phyloP scores from a whole-genome alignment of 1,140 invertebrate genomes.

The Anoplolepis gracilipes region DNA sequence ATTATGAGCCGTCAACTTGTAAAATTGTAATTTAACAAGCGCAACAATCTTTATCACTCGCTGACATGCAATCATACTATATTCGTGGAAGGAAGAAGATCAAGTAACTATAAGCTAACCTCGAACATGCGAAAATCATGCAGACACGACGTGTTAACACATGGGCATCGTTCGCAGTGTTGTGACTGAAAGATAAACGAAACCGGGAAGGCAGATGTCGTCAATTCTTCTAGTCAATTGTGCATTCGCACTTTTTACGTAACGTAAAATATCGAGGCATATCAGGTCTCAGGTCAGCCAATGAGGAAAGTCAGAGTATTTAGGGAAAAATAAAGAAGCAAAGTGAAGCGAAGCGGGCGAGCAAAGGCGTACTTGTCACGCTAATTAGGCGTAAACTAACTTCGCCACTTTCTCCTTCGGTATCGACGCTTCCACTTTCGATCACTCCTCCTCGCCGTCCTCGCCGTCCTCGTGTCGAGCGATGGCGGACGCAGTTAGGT shows the following conservation, averaged over 20 bases:
- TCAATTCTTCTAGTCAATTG: neutral
- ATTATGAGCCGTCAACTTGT: neutral
- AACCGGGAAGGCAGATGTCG: neutral
- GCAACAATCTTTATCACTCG: neutral
- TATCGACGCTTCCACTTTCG: conserved; percentile 10
- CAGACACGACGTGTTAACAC: neutral
- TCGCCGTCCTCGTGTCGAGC: conserved; percentile 16
- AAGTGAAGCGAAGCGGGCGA: neutral
- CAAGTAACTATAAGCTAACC: neutral
- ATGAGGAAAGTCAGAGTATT: no score
- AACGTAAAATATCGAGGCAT: conserved; percentile 6
- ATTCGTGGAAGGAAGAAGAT: no score
- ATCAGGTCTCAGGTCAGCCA: no score
- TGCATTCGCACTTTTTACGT: conserved; percentile 30
- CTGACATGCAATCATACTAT: no score
- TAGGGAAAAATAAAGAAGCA: no score
- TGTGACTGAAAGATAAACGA: neutral
- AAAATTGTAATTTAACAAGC: neutral
- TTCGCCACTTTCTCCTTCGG: conserved; percentile 12
- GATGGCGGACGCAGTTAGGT: conserved; percentile 44
- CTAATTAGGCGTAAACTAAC: neutral
- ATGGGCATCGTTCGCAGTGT: neutral
- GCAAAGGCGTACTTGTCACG: neutral
- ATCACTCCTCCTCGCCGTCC: neutral
- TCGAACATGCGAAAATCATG: neutral